phyloP scores from a whole-genome alignment of 2,113 vertebrate species.

The Megaleporinus macrocephalus region DNA sequence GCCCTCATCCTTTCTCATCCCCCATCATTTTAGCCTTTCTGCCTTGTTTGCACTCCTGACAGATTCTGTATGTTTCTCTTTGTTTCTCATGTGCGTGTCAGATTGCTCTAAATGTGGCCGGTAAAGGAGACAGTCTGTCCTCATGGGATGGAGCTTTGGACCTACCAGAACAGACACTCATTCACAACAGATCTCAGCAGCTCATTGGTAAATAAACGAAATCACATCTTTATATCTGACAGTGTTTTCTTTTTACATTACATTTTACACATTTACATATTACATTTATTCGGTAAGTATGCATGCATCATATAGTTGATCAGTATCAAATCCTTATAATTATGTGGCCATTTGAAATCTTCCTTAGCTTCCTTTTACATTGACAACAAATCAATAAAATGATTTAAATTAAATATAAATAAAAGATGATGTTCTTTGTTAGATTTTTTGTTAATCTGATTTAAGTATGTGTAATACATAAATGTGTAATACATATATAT shows the following conservation, averaged over 20 bases:
- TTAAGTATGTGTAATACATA: too few relatives aligned
- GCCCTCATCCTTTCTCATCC: neutral
- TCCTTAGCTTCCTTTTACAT: too few relatives aligned
- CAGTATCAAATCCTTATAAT: too few relatives aligned
- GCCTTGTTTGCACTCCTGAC: neutral
- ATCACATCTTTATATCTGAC: neutral
- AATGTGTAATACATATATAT: too few relatives aligned
- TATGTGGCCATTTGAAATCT: too few relatives aligned
- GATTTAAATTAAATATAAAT: too few relatives aligned
- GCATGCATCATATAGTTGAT: neutral
- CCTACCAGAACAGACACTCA: conserved; percentile 88
- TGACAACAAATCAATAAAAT: too few relatives aligned
- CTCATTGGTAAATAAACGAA: conserved; percentile 86
- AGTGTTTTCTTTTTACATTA: neutral
- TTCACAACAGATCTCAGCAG: conserved; percentile 89
- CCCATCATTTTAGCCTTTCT: neutral
- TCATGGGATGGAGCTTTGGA: conserved; percentile 95
- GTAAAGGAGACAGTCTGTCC: conserved; percentile 95
- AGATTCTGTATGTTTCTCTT: neutral
- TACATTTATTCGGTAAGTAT: neutral
- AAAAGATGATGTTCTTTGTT: too few relatives aligned
- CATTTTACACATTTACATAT: too few relatives aligned
- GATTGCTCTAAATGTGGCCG: conserved; percentile 96
- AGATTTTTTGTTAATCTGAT: too few relatives aligned
- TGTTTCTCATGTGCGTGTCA: conserved; percentile 59